Base-by-base conservation (phyloP, 1,140 invertebrate genomes). In the Panagrolaimus sp. region DNA sequence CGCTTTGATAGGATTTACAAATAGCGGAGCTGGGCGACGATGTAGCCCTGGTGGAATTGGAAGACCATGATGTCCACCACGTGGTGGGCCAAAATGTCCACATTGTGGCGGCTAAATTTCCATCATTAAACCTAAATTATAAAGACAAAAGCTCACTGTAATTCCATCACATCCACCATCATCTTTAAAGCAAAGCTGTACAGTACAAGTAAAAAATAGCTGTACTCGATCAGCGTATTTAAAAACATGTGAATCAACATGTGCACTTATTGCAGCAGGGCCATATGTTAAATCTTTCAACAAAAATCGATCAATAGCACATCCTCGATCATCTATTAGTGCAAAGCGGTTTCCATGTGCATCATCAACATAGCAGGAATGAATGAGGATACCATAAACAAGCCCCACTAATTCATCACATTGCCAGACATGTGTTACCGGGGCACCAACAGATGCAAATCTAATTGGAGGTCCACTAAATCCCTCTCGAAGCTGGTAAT, bases 181-280 rank as follows among this genome's bases (percentile, higher is more conserved):
- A 44, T 82, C 71, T 67, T 78, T 76, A 48, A 77, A 82, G 61
- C 79, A 81, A 1, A 81, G 65, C 53, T 82, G 80, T 20, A 81
- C 72, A 7, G 76, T 76, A 38, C 80, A 82, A 1, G 80, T 82
- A 62, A 82, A 82, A 63, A 77, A 82, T n/a, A 82, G 72, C 65
- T 83, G 81, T 14, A 82, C 72, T n/a, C 77, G 74, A 66, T 82
- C 80, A 9, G 80, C 81, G 66, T 82, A 82, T n/a, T 82, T 82
- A 67, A 82, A 81, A 9, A 81, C 80, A 63, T 78, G 76, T 14
- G 80, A 65, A 64, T 82, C 67, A 1, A 75, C 72, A 67, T 70
- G 75, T 20, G 79, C 79, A 25, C 62, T 66, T 5, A 82, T 67
- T 9, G 53, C 46, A 9, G 25, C 31, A 1, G 64, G 61, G 45